Evolutionary conservation across 1,140 invertebrate genomes (phyloP), one percentile per base, ranked within the genome.

Genomic region (Scaptomyza hsui): DNA sequence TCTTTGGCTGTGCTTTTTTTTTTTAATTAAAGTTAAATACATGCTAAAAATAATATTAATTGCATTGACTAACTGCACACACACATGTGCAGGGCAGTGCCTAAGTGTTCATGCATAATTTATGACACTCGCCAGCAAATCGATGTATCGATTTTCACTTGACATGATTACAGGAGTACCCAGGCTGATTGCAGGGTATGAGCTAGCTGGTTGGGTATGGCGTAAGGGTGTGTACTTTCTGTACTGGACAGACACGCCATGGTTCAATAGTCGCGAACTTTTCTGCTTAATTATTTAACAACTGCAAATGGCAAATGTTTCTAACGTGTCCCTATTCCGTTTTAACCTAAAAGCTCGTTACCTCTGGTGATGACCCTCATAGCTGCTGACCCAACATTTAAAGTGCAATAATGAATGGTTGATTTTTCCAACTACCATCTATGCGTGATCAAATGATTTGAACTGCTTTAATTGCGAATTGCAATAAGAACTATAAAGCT

Each of bases 71-170:
- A 78, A 78, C 77, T 80, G 62, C 60, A 70, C 19, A 57, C n/a
- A 29, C 41, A 59, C 21, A 41, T 24, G 29, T 13, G n/a, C n/a
- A n/a, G 53, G 13, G 16, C 13, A 15, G 24, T n/a, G 21, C 41
- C 55, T 45, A 21, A 16, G 44, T 57, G 18, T 37, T 12, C 47
- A 47, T 37, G 35, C 52, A 41, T 64, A 44, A 55, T 61, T 75
- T 44, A 60, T 52, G 41, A 10, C 37, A 55, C 44, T 39, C 39
- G 12, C 45, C 19, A 35, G 21, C 52, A 62, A 60, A 86, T 86
- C 82, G 78, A 86, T 88, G 59, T 60, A 86, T 86, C 61, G 78
- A 86, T 86, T 86, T 78, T 72, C 62, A 53, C 49, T 53, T 72
- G 72, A 78, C 72, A 75, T 71, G 61, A 16, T 68, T 63, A 32